Conservation (phyloP, 2,113 vertebrate species). For the Vulpes vulpes region DNA sequence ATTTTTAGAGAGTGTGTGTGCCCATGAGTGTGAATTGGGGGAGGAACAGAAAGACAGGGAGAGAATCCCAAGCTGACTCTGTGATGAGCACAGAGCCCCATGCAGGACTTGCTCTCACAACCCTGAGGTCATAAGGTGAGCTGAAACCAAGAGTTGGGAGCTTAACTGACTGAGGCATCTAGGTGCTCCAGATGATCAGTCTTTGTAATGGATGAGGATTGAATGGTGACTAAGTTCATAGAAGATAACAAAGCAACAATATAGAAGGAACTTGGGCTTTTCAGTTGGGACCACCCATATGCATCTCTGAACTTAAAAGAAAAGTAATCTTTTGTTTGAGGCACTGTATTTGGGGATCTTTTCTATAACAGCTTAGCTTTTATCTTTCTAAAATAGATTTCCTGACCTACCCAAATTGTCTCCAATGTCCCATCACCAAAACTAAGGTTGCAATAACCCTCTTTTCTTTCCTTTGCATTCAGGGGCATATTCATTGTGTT, state of each 20-base stretch:
- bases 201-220: background rate
- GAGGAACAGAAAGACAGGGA: background rate
- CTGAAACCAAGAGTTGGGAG: background rate
- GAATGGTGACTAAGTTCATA: background rate
- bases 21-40: background rate
- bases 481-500: constrained; percentile 93
- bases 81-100: background rate
- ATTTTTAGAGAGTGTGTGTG: background rate
- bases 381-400: background rate
- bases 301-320: background rate
- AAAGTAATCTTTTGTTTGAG: background rate
- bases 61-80: background rate
- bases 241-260: background rate
- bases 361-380: background rate
- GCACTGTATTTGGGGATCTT: background rate
- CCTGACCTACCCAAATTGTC: background rate
- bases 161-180: background rate
- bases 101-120: background rate
- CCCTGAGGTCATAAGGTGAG: background rate
- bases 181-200: no score
- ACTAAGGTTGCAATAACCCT: background rate
- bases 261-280: background rate
- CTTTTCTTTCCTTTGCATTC: constrained; percentile 81
- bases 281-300: background rate
- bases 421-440: background rate